phyloP scores from a whole-genome alignment of 2,797 vertebrate genomes.

The Sebastes variabilis region DNA sequence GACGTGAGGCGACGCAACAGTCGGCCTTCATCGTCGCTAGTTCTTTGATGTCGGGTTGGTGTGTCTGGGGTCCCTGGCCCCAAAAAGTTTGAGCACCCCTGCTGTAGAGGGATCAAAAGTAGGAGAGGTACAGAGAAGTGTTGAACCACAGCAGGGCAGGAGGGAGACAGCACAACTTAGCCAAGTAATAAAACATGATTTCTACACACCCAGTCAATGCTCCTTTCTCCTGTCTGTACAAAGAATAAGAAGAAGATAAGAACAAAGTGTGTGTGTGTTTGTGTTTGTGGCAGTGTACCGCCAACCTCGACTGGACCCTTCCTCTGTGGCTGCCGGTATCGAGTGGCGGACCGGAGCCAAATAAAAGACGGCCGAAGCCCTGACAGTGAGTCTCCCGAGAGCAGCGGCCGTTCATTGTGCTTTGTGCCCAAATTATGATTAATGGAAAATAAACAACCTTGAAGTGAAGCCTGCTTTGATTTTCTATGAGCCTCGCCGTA shows the following conservation, averaged over 20 bases:
- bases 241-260: conserved; percentile 19
- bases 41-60: too few relatives aligned
- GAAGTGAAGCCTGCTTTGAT: conserved; percentile 65
- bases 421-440: conserved; percentile 74
- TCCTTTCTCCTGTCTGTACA: conserved; percentile 3
- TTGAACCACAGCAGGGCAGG: conserved; percentile 11
- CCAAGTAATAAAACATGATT: conserved; percentile 37
- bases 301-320: conserved; percentile 8
- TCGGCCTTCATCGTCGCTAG: too few relatives aligned
- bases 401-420: conserved; percentile 52
- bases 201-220: conserved; percentile 20
- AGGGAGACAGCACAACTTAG: conserved; percentile 10
- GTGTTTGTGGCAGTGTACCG: not conserved
- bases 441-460: conserved; percentile 77
- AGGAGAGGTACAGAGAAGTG: not conserved
- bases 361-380: conserved; percentile 30
- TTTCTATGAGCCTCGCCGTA: conserved; percentile 48
- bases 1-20: too few relatives aligned
- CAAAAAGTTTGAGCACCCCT: not conserved
- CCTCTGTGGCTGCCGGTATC: conserved; percentile 19
- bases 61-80: not conserved
- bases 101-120: conserved; percentile 22
- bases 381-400: conserved; percentile 36
- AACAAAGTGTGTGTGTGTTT: not conserved
- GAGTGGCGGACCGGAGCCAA: conserved; percentile 30